phyloP scores from a whole-genome alignment of 2,113 vertebrate genomes.

The Argyrosomus japonicus region DNA sequence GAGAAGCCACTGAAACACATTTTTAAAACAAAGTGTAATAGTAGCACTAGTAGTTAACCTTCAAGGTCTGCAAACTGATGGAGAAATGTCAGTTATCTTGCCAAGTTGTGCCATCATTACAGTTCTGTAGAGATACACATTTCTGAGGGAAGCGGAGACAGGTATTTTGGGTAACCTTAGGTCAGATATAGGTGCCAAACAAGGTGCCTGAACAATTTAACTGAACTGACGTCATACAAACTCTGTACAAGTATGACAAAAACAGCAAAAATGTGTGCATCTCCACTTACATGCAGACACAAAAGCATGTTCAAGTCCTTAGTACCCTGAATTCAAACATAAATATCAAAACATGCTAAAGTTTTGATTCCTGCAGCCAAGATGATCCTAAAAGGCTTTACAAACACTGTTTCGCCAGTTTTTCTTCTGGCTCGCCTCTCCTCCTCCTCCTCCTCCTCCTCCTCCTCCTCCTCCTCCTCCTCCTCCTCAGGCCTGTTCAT shows the following conservation, averaged over 20 bases:
- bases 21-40: not conserved
- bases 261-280: too few species aligned
- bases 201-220: too few species aligned
- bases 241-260: too few species aligned
- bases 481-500: conserved; percentile 1
- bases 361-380: not conserved
- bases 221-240: too few species aligned
- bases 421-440: not conserved
- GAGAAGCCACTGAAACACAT: not conserved
- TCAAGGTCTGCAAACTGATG: not conserved
- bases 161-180: too few species aligned
- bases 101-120: too few species aligned
- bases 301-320: too few species aligned
- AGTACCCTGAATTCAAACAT: not conserved
- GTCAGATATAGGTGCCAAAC: too few species aligned
- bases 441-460: not conserved
- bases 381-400: not conserved
- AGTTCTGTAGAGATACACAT: too few species aligned
- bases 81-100: not conserved
- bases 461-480: not conserved
- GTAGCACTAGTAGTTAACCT: not conserved
- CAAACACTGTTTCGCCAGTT: not conserved
- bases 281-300: too few species aligned
- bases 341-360: not conserved
- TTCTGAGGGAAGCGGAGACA: too few species aligned